These are phyloP conservation scores for Eufriesea mexicana DNA, from an alignment of 1,140 invertebrate genomes.

Conservation along the genomic window DNA sequence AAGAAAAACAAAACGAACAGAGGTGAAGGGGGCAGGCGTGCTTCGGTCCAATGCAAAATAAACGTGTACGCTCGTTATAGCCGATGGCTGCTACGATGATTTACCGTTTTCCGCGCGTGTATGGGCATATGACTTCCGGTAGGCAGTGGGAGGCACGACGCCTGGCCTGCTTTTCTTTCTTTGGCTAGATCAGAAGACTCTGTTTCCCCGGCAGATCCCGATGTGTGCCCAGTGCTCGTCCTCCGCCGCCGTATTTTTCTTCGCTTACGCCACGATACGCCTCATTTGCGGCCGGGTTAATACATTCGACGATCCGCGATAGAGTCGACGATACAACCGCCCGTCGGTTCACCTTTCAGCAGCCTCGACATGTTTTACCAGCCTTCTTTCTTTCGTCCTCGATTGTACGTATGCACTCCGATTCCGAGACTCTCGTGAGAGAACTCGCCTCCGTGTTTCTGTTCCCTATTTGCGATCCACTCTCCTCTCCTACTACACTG, in stretches of 20 bases:
- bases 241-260: constrained; percentile 48
- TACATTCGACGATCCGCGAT: constrained; percentile 68
- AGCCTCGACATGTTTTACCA: constrained; percentile 70
- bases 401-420: constrained; percentile 8
- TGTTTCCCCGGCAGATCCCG: constrained; percentile 23
- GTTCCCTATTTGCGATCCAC: constrained; percentile 9
- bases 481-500: not conserved
- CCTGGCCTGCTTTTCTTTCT: constrained; percentile 50
- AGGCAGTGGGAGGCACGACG: constrained; percentile 63
- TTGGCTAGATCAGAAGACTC: constrained; percentile 14
- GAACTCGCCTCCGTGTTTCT: not conserved
- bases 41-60: constrained; percentile 38
- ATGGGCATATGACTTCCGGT: constrained; percentile 82
- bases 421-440: not conserved
- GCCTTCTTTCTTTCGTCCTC: constrained; percentile 39
- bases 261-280: constrained; percentile 50
- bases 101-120: constrained; percentile 81
- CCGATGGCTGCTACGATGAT: constrained; percentile 58
- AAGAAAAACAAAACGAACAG: constrained; percentile 39
- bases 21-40: constrained; percentile 10
- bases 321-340: constrained; percentile 74
- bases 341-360: constrained; percentile 69
- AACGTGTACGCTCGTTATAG: constrained; percentile 38
- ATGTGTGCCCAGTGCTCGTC: constrained; percentile 24
- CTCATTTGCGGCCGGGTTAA: constrained; percentile 67